Evolutionary conservation across 2,888 invertebrate species (phyloP), one percentile per base, ranked within the genome.

Genomic region (Limnephilus lunatus): DNA sequence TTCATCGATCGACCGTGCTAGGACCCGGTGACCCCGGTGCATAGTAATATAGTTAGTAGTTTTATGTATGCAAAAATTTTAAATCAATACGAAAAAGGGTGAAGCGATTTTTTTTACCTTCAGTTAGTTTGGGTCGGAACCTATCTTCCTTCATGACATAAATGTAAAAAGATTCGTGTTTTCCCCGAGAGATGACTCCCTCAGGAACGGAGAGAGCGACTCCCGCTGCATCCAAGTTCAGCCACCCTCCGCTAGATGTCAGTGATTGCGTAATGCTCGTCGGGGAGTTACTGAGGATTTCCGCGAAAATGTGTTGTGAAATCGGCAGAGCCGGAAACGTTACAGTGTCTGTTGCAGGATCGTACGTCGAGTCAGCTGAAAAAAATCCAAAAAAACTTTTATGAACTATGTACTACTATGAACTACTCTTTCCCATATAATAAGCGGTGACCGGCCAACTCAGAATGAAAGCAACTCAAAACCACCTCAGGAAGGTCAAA

Each of bases 61-160:
- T n/a, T n/a, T n/a, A n/a, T n/a, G n/a, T n/a, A n/a, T n/a, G n/a
- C n/a, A n/a, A n/a, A n/a, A n/a, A n/a, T n/a, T n/a, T n/a, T n/a
- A n/a, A 35, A 35, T 35, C 39, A 9, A 7, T 39, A 39, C 39
- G 9, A 39, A 39, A 5, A 44, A 44, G 44, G 44, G 44, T 44
- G 14, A 44, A 44, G 44, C 48, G 0, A 48, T 96, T 94, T 97
- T 97, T 90, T 97, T 94, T 94, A 96, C 96, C 96, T 97, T 98
- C 98, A 94, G 97, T 97, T 94, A 99, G 96, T 95, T 97, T 97
- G 48, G 99, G 99, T 94, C 99, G 96, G 95, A 98, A 99, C 95
- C 98, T 97, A 95, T 99, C 98, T 95, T 99, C 99, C 94, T 98
- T 98, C 91, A 99, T 97, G 90, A 99, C 98, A 86, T 99, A 98